A percentile compares a stretch with the other conserved stretches of the same genome.
Conservation (phyloP, 1,140 invertebrate species). For the Melipona quadrifasciata region DNA sequence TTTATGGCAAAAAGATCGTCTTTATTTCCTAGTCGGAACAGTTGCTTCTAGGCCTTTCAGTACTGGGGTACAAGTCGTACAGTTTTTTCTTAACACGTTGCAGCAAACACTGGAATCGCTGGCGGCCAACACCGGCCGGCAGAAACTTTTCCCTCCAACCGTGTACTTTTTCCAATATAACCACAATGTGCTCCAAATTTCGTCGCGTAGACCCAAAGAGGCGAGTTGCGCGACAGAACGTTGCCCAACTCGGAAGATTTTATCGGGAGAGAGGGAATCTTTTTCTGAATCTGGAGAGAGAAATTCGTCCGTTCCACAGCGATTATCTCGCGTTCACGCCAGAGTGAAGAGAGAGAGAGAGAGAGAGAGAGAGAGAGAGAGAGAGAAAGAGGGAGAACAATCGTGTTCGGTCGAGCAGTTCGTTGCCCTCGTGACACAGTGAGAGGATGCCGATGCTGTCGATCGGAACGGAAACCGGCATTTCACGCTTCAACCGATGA, state of each 20-base stretch:
- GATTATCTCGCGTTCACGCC: too few relatives aligned
- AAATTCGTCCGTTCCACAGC: neutral
- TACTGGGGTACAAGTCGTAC: too few relatives aligned
- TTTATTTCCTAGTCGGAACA: too few relatives aligned
- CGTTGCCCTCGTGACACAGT: neutral
- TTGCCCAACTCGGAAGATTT: neutral
- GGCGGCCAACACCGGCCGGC: neutral
- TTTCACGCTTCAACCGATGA: neutral
- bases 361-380: too few relatives aligned
- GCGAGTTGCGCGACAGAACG: neutral
- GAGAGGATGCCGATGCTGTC: neutral
- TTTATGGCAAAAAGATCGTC: too few relatives aligned
- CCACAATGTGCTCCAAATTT: constrained; percentile 13
- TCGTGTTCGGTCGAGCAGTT: neutral
- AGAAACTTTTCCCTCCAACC: neutral
- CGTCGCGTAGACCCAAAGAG: neutral
- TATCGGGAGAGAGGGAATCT: neutral
- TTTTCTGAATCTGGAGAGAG: too few relatives aligned
- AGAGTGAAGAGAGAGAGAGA: too few relatives aligned
- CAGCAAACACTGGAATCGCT: constrained; percentile 5
- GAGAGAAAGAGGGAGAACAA: neutral
- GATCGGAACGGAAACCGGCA: neutral
- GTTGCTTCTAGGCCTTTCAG: too few relatives aligned
- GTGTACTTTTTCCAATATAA: neutral
- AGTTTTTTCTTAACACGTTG: neutral